A percentile compares a stretch with the other conserved stretches of the same genome.
Conservation (phyloP, 2,888 invertebrate genomes). For the Dryobotodes eremita region DNA sequence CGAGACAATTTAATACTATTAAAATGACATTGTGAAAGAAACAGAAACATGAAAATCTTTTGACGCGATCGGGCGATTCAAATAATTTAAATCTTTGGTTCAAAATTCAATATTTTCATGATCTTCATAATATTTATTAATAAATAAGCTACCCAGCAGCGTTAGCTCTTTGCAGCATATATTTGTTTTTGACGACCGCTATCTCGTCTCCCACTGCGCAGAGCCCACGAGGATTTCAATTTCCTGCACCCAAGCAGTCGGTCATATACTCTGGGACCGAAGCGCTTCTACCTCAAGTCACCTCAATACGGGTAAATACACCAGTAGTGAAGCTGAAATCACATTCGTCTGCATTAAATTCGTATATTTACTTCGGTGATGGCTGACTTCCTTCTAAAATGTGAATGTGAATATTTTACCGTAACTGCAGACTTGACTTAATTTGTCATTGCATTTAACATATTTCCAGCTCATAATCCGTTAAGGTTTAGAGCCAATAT, state of each 20-base stretch:
- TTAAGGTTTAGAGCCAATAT: no score
- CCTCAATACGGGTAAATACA: conserved; percentile 33
- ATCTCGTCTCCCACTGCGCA: conserved; percentile 26
- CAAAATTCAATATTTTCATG: not conserved
- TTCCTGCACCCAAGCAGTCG: conserved; percentile 47
- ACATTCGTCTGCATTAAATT: conserved; percentile 32
- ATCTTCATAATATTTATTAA: not conserved
- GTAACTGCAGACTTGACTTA: not conserved
- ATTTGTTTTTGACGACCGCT: conserved; percentile 42
- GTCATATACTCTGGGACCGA: conserved; percentile 20
- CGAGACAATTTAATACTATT: no score
- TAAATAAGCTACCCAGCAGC: not conserved
- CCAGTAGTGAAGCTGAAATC: conserved; percentile 24
- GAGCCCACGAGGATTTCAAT: conserved; percentile 56
- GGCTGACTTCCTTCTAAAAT: not conserved
- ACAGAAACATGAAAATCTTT: no score
- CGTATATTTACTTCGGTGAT: not conserved
- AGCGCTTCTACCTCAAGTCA: conserved; percentile 22
- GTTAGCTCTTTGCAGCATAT: conserved; percentile 21
- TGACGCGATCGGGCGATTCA: no score
- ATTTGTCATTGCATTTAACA: not conserved
- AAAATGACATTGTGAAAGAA: no score
- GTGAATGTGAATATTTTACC: not conserved
- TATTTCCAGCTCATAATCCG: not conserved
- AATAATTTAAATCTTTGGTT: no score